Percentiles rank a stretch among this genome's conserved stretches.
phyloP scores from a whole-genome alignment of 37 sponge, comb jelly and placozoan species.

The Eunapius fragilis region DNA sequence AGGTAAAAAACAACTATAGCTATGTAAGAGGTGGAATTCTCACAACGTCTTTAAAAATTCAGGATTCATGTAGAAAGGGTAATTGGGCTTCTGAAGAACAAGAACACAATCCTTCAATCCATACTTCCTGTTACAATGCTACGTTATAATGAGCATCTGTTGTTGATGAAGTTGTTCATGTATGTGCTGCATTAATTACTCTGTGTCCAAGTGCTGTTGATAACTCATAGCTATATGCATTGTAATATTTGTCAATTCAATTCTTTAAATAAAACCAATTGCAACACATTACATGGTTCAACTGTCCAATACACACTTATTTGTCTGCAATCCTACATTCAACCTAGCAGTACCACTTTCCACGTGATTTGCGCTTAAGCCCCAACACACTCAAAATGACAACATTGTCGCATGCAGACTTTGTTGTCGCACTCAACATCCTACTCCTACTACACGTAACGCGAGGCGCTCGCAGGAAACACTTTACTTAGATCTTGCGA shows the following conservation, averaged over 20 bases:
- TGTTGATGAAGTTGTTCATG: too few species aligned
- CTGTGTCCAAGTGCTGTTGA: constrained; percentile 14
- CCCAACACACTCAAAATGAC: constrained; percentile 35
- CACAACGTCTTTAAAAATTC: constrained; percentile 14
- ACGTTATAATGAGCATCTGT: too few species aligned
- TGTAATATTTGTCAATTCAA: background rate
- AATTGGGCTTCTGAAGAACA: constrained; percentile 50
- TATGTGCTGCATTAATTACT: constrained; percentile 35
- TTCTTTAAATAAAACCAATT: background rate
- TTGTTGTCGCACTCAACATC: constrained; percentile 46
- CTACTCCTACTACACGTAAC: too few species aligned
- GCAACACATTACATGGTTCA: background rate
- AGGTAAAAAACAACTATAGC: constrained; percentile 38
- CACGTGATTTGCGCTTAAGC: background rate
- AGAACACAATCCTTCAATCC: constrained; percentile 30
- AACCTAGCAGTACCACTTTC: constrained; percentile 22
- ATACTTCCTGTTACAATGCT: background rate
- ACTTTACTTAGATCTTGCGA: too few species aligned
- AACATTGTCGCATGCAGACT: constrained; percentile 21
- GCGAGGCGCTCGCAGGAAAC: too few species aligned
- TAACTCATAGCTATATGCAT: background rate
- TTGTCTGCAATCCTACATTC: constrained; percentile 23
- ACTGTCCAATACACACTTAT: constrained; percentile 15
- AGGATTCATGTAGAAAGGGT: constrained; percentile 61
- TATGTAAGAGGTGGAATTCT: constrained; percentile 39